Base-by-base conservation (phyloP, 2,797 vertebrate species). In the Falco columbarius region DNA sequence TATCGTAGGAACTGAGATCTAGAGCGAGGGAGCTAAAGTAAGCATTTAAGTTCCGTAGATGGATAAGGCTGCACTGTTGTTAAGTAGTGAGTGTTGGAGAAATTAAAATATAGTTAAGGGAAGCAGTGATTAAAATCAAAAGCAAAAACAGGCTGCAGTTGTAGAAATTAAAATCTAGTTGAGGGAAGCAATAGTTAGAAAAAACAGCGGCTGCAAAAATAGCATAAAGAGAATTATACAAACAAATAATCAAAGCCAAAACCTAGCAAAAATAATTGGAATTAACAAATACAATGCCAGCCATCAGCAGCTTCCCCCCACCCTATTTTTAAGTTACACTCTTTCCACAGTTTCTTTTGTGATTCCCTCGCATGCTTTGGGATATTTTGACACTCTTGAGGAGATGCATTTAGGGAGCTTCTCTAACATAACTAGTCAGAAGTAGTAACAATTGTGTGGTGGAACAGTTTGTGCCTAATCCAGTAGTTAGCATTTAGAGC, bases 401-500 rank as follows among this genome's bases (percentile, higher is more conserved):
- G 46, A 71, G 56, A 40, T 62, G 46, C 13, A 40, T 36, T 67
- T 72, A 72, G 27, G 38, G 46, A 80, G 15, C 42, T 82, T 87
- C 58, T 88, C 13, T 47, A 85, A 65, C 20, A 36, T 74, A 77
- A 42, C 40, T 74, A 49, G 18, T 77, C 27, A 59, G 65, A 77
- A 74, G 49, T 36, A 77, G 73, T 54, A 73, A 30, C 36, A 62
- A 15, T 79, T 59, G 6, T 70, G 8, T 92, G 30, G 9, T 86
- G 74, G 86, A 62, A 80, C 51, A 93, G 47, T 90, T 80, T 73
- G 42, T 54, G 30, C 42, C 30, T 94, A 80, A 86, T 94, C 95
- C 81, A 94, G 82, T 86, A 91, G 93, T 97, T 91, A 93, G 62
- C 29, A 83, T 63, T 94, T 90, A 70, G 44, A 86, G 23, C 21